A percentile compares a stretch with the other conserved stretches of the same genome.
phyloP scores from a whole-genome alignment of 2,888 invertebrate species.

The Cryptosula pallasiana region DNA sequence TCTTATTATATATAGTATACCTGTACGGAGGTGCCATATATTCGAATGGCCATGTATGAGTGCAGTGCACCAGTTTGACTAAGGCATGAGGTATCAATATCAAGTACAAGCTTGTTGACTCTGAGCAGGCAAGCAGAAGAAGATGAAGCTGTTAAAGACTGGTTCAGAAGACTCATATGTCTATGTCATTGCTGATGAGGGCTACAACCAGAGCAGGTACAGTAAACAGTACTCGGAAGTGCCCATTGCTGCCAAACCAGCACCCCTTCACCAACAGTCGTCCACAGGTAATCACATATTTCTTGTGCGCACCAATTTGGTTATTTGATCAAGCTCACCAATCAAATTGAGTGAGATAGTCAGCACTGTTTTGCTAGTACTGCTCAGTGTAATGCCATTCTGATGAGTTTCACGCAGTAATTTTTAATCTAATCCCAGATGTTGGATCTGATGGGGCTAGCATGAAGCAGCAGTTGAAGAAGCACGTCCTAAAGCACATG shows the following conservation, averaged over 20 bases:
- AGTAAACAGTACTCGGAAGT: background rate
- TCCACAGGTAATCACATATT: background rate
- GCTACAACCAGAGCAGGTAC: background rate
- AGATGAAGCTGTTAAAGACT: conserved; percentile 9
- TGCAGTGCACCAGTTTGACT: no score
- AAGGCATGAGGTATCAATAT: no score
- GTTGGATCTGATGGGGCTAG: background rate
- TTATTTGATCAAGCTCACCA: no score
- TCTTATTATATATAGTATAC: no score
- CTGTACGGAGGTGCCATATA: no score
- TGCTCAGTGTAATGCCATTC: no score
- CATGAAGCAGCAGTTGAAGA: conserved; percentile 4
- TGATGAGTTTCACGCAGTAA: no score
- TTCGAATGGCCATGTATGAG: no score
- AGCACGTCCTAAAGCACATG: conserved; percentile 10
- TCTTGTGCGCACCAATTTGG: no score
- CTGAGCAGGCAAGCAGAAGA: background rate
- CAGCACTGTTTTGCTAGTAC: no score
- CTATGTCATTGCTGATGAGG: background rate
- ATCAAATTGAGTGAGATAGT: no score
- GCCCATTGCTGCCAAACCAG: background rate
- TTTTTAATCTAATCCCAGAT: background rate
- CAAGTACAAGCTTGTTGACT: background rate
- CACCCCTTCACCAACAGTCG: background rate
- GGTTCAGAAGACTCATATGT: background rate